Percentiles rank a stretch among this genome's conserved stretches.
Conservation (phyloP, 1,140 invertebrate genomes). For the Theocolax elegans region DNA sequence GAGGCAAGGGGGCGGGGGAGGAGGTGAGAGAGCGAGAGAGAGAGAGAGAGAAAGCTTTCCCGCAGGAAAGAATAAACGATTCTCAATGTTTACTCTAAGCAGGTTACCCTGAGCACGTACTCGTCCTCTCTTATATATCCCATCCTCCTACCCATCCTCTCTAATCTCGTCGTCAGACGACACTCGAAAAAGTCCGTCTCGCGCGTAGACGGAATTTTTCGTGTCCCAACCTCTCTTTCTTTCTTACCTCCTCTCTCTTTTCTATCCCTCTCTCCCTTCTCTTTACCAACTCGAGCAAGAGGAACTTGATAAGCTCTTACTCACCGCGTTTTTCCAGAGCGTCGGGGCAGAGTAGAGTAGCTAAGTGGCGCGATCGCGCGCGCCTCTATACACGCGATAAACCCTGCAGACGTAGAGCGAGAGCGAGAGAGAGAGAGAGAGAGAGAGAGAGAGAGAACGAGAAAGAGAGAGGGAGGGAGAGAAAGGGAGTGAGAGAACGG, state of each 20-base stretch:
- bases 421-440: no score
- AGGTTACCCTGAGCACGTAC: conserved; percentile 29
- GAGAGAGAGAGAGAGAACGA: background rate
- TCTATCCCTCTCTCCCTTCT: background rate
- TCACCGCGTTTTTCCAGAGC: conserved; percentile 19
- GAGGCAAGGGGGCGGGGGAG: no score
- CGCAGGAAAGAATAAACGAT: no score
- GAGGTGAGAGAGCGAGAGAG: no score
- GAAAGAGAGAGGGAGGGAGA: background rate
- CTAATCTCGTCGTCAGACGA: conserved; percentile 28
- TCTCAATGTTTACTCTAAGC: conserved; percentile 21
- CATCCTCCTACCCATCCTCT: background rate
- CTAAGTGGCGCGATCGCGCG: conserved; percentile 28
- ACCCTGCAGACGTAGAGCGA: background rate
- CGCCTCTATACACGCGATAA: conserved; percentile 18
- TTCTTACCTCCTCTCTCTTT: background rate
- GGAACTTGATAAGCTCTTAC: conserved; percentile 38
- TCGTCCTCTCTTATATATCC: background rate
- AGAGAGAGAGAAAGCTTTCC: no score
- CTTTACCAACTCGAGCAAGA: background rate
- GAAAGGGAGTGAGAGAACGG: background rate
- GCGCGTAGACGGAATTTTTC: conserved; percentile 17
- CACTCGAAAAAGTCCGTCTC: conserved; percentile 12
- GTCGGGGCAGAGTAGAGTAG: background rate
- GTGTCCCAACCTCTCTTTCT: conserved; percentile 2